Conservation (phyloP, 2,888 invertebrate genomes). For the Theretra japonica region DNA sequence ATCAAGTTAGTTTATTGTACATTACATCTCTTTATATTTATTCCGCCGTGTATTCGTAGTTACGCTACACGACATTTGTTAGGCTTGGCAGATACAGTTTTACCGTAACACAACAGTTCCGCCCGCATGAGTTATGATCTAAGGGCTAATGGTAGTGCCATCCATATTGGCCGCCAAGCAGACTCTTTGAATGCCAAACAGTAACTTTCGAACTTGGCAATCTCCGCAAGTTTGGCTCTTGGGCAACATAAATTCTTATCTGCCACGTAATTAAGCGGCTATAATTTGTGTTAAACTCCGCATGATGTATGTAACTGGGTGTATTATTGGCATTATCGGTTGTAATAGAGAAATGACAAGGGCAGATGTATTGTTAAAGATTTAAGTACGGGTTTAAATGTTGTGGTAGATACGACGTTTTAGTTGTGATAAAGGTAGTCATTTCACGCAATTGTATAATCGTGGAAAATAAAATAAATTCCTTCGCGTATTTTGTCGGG, state of each 20-base stretch:
- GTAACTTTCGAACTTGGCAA: constrained; percentile 19
- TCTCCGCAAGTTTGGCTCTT: not conserved
- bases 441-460: too few species aligned
- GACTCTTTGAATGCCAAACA: constrained; percentile 22
- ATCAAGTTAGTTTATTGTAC: not conserved
- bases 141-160: constrained; percentile 21
- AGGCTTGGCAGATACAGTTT: constrained; percentile 16
- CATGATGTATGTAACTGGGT: not conserved
- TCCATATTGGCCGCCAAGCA: constrained; percentile 10
- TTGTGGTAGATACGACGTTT: too few species aligned
- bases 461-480: too few species aligned
- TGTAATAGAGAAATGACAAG: not conserved
- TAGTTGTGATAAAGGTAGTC: too few species aligned
- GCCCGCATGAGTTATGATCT: constrained; percentile 11
- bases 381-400: too few species aligned
- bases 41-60: not conserved
- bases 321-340: not conserved
- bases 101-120: constrained; percentile 18
- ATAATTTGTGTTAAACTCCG: not conserved
- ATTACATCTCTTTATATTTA: not conserved
- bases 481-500: not conserved
- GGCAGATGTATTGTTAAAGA: too few species aligned
- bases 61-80: not conserved
- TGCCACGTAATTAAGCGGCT: not conserved
- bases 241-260: constrained; percentile 13